Evolutionary conservation across 1,140 invertebrate genomes (phyloP).

Genomic region (Drosophila melanica): DNA sequence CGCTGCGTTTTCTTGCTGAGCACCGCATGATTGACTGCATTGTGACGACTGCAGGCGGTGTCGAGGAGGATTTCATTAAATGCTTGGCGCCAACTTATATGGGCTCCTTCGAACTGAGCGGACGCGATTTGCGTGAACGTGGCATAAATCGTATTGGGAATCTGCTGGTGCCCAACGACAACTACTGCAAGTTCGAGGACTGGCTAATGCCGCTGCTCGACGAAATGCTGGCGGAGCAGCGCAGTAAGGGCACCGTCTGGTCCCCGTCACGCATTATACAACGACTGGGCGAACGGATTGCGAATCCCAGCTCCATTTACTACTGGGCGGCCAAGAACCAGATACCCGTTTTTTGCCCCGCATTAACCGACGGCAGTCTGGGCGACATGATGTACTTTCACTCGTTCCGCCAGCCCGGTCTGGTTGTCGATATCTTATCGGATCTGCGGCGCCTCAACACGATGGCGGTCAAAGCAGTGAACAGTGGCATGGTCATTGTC

Average conservation of each 20-base stretch:
- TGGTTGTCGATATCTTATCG: slow-evolving; percentile 96
- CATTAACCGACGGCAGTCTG: slow-evolving; percentile 98
- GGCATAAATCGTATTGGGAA: slow-evolving; percentile 99
- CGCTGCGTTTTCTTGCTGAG: slow-evolving; percentile 94
- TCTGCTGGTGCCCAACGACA: slow-evolving; percentile 98
- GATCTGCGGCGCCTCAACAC: slow-evolving; percentile 96
- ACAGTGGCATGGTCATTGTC: slow-evolving; percentile 98
- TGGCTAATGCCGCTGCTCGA: slow-evolving; percentile 98
- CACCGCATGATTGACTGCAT: slow-evolving; percentile 96
- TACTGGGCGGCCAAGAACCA: slow-evolving; percentile 99
- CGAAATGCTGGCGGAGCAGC: slow-evolving; percentile 95
- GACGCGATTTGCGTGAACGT: slow-evolving; percentile 90
- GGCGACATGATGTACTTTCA: slow-evolving; percentile 99
- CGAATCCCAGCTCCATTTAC: slow-evolving; percentile 96
- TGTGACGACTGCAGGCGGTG: slow-evolving; percentile 98
- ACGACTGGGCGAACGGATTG: slow-evolving; percentile 94
- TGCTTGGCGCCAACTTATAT: slow-evolving; percentile 97
- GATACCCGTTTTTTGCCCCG: slow-evolving; percentile 99
- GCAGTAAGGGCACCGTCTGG: slow-evolving; percentile 91
- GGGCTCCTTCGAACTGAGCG: slow-evolving; percentile 91
- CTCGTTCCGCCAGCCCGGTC: slow-evolving; percentile 95
- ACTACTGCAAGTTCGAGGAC: slow-evolving; percentile 99
- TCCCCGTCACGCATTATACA: slow-evolving; percentile 96
- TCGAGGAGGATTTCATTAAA: slow-evolving; percentile 99
- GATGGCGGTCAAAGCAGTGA: slow-evolving; percentile 96